Evolutionary conservation across 2,113 vertebrate genomes (phyloP).

Genomic region (Cepphus grylle): DNA sequence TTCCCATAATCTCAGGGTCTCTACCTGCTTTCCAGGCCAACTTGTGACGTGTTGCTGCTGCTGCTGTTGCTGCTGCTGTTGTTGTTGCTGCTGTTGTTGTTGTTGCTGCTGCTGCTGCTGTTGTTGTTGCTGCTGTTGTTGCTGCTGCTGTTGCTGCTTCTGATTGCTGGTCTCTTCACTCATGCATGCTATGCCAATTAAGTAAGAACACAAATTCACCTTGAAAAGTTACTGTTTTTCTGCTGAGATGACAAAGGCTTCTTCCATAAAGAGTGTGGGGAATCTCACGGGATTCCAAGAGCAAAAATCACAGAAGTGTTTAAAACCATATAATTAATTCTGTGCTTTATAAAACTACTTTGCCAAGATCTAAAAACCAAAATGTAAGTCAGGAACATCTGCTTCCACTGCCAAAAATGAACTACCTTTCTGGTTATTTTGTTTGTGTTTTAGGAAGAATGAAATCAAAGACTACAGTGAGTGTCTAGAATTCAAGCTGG

Average conservation of each 20-base stretch:
- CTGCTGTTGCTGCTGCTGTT: slow-evolving; percentile 41
- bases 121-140: slow-evolving; percentile 52
- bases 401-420: not conserved
- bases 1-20: slow-evolving; percentile 82
- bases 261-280: not conserved
- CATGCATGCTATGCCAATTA: slow-evolving; percentile 78
- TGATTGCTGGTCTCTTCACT: slow-evolving; percentile 81
- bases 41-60: slow-evolving; percentile 77
- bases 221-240: slow-evolving; percentile 46
- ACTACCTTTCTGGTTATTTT: not conserved
- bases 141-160: slow-evolving; percentile 75
- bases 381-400: not conserved
- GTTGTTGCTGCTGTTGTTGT: slow-evolving; percentile 10
- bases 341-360: not conserved
- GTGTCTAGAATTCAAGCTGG: not conserved
- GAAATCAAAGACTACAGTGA: not conserved
- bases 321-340: not conserved
- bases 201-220: slow-evolving; percentile 69
- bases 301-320: not conserved
- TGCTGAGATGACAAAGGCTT: slow-evolving; percentile 41
- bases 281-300: slow-evolving; percentile 36
- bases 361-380: not conserved
- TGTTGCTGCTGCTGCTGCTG: slow-evolving; percentile 33
- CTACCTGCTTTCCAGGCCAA: slow-evolving; percentile 82
- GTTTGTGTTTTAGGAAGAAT: not conserved